These are phyloP conservation scores for Crotalus viridis DNA, from an alignment of 2,113 vertebrate species.

Conservation along the genomic window DNA sequence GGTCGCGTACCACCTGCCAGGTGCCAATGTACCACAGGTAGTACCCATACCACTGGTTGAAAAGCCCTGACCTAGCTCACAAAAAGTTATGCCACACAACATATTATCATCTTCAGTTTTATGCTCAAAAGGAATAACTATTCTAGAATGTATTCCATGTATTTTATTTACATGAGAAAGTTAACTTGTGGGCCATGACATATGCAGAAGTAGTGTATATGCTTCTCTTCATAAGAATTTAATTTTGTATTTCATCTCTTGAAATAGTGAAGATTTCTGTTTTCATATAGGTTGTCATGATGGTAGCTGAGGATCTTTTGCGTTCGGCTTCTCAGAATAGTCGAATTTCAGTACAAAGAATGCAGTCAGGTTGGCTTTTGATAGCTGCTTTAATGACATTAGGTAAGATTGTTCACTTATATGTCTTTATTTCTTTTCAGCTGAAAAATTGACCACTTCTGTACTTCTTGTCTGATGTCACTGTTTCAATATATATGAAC, in stretches of 20 bases:
- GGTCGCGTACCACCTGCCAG: no score
- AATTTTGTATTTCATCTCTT: not conserved
- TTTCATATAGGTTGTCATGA: slow-evolving; percentile 79
- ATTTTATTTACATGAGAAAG: not conserved
- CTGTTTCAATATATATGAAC: not conserved
- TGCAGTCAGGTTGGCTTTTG: slow-evolving; percentile 88
- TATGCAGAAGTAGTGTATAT: not conserved
- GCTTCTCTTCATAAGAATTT: not conserved
- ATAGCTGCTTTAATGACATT: slow-evolving; percentile 84
- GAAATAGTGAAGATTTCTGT: slow-evolving; percentile 34
- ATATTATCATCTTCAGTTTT: not conserved
- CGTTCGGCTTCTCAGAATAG: slow-evolving; percentile 90
- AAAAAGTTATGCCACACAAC: not conserved
- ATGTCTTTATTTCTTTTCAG: not conserved
- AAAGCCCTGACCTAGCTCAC: not conserved
- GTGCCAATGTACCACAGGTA: no score
- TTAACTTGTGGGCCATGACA: not conserved
- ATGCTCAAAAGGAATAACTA: not conserved
- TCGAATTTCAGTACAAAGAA: slow-evolving; percentile 84
- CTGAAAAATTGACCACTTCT: not conserved
- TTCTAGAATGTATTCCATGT: not conserved
- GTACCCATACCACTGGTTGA: no score
- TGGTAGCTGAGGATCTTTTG: slow-evolving; percentile 85
- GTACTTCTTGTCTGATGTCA: slow-evolving; percentile 7
- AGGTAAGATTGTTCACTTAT: slow-evolving; percentile 67